Percentiles rank a stretch among this genome's conserved stretches.
Conservation (phyloP, 35 echinoderm and acorn worm genomes). For the Hemicentrotus pulcherrimus region DNA sequence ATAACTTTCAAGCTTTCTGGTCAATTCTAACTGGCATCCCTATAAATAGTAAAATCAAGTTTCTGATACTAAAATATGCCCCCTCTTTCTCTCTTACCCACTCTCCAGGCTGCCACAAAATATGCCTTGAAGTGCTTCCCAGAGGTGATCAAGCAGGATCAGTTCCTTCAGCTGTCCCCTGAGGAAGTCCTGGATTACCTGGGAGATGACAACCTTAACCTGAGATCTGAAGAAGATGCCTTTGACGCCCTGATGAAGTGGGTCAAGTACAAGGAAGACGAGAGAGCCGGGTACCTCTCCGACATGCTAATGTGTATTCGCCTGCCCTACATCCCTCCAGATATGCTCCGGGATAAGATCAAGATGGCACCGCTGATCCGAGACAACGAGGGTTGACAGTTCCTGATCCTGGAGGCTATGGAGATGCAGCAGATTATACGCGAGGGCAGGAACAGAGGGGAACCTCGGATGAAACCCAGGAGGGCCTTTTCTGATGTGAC, state of each 20-base stretch:
- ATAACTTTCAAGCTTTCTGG: too few relatives aligned
- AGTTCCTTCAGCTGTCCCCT: constrained; percentile 67
- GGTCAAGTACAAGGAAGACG: constrained; percentile 77
- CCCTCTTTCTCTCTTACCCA: neutral
- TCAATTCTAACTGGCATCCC: too few relatives aligned
- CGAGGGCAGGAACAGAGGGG: constrained; percentile 71
- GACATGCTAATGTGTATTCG: constrained; percentile 72
- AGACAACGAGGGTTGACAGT: constrained; percentile 68
- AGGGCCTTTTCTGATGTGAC: constrained; percentile 89
- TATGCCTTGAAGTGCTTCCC: constrained; percentile 92
- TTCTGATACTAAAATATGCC: neutral
- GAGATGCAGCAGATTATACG: constrained; percentile 80
- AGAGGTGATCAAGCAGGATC: constrained; percentile 82
- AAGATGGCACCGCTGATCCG: constrained; percentile 62
- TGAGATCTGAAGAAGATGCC: constrained; percentile 80
- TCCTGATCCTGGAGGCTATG: constrained; percentile 75
- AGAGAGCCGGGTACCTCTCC: constrained; percentile 53
- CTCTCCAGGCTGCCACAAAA: constrained; percentile 62
- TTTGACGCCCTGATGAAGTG: constrained; percentile 89
- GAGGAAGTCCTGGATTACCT: constrained; percentile 87
- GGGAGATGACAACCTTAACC: constrained; percentile 91
- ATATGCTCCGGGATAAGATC: constrained; percentile 63
- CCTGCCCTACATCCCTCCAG: constrained; percentile 81
- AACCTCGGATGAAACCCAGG: constrained; percentile 77
- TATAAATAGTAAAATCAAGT: neutral